Evolutionary conservation across 2,888 invertebrate genomes (phyloP).

Genomic region (Agonopterix arenella): DNA sequence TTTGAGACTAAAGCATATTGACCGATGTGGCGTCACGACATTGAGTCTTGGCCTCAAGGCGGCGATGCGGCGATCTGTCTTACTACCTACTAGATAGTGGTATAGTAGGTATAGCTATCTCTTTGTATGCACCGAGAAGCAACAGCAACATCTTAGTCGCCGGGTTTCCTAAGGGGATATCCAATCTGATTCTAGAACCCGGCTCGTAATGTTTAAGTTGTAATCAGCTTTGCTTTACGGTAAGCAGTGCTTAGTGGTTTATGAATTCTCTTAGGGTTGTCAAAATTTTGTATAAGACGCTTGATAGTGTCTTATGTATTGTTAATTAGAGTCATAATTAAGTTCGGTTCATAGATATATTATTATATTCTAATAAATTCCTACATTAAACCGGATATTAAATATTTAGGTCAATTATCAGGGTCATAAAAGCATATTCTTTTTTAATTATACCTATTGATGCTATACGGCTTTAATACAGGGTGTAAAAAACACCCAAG

Average conservation of each 20-base stretch:
- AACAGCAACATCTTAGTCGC: background rate
- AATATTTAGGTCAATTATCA: too few relatives aligned
- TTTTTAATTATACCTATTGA: too few relatives aligned
- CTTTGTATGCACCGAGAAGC: conserved; percentile 13
- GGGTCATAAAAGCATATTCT: too few relatives aligned
- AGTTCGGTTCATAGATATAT: too few relatives aligned
- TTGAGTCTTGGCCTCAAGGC: conserved; percentile 31
- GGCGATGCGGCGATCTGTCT: conserved; percentile 31
- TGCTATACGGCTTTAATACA: too few relatives aligned
- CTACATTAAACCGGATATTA: too few relatives aligned
- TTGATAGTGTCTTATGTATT: conserved; percentile 15
- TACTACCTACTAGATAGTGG: too few relatives aligned
- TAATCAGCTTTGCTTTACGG: conserved; percentile 27
- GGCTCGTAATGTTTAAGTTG: conserved; percentile 32
- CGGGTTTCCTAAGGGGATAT: conserved; percentile 1
- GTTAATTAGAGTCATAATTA: background rate
- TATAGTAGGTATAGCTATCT: conserved; percentile 2
- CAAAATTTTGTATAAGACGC: background rate
- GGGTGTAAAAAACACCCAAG: too few relatives aligned
- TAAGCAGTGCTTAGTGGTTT: conserved; percentile 14
- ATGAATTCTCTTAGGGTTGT: conserved; percentile 5
- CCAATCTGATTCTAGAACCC: conserved; percentile 15
- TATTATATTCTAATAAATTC: too few relatives aligned
- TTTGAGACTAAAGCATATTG: conserved; percentile 55
- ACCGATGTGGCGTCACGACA: conserved; percentile 44